phyloP scores from a whole-genome alignment of 2,888 invertebrate genomes.

The Trachelus tabidus region DNA sequence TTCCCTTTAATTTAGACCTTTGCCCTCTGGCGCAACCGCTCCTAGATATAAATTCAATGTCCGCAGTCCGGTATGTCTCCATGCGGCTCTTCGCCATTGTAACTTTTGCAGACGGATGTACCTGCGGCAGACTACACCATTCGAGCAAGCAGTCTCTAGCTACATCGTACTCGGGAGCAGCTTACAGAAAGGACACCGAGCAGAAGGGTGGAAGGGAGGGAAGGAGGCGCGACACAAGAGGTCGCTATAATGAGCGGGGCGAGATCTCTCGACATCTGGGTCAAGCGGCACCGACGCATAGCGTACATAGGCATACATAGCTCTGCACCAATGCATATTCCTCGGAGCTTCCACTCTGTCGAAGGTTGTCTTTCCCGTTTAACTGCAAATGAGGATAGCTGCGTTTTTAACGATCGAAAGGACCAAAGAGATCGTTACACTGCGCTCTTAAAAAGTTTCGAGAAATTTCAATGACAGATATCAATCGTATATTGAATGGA shows the following conservation, averaged over 20 bases:
- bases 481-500: too few relatives aligned
- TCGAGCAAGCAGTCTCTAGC: conserved; percentile 24
- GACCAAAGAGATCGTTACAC: too few relatives aligned
- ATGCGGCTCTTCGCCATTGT: too few relatives aligned
- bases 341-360: conserved; percentile 27
- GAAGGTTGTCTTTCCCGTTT: conserved; percentile 3
- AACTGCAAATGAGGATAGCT: not conserved
- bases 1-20: not conserved
- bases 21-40: too few relatives aligned
- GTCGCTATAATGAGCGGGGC: conserved; percentile 54
- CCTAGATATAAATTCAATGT: too few relatives aligned
- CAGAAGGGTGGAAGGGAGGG: conserved; percentile 38
- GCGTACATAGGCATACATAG: not conserved
- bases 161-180: conserved; percentile 41
- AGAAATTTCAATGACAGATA: too few relatives aligned
- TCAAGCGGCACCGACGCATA: conserved; percentile 51
- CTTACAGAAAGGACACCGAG: not conserved
- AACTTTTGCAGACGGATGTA: too few relatives aligned
- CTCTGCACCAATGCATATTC: conserved; percentile 29
- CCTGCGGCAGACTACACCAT: too few relatives aligned
- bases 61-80: too few relatives aligned
- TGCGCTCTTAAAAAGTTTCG: too few relatives aligned
- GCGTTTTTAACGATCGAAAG: too few relatives aligned
- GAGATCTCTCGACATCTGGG: conserved; percentile 60
- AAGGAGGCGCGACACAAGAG: conserved; percentile 46